Conservation (phyloP, 2,113 vertebrate genomes). For the Serranochromis macrocephalus region DNA sequence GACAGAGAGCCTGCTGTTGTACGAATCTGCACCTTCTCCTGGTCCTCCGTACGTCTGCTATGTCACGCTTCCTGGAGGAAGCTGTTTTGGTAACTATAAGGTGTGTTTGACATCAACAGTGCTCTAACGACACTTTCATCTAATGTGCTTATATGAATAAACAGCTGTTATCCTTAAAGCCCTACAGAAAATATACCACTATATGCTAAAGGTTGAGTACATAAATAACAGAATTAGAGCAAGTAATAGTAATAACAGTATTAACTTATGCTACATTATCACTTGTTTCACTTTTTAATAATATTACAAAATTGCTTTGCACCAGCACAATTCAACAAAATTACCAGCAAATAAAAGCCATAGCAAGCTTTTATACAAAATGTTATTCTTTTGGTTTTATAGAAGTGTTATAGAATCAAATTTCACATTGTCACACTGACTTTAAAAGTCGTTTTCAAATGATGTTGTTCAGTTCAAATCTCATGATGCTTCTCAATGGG, state of each 20-base stretch:
- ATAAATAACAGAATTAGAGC: neutral
- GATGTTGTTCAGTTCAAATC: conserved; percentile 16
- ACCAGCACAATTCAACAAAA: neutral
- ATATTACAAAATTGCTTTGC: neutral
- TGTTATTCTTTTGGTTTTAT: neutral
- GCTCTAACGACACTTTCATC: neutral
- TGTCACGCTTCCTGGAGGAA: conserved; percentile 85
- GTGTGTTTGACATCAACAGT: conserved; percentile 47
- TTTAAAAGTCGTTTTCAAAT: neutral
- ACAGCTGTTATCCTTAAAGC: neutral
- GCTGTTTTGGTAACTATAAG: conserved; percentile 89
- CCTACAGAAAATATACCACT: neutral
- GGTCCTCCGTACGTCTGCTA: conserved; percentile 81
- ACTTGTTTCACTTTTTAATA: neutral
- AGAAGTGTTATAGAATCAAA: neutral
- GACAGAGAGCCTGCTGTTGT: conserved; percentile 70
- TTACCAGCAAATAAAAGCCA: neutral
- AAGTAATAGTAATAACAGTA: neutral
- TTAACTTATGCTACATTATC: neutral
- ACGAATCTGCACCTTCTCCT: conserved; percentile 76
- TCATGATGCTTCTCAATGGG: conserved; percentile 15
- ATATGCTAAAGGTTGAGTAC: neutral
- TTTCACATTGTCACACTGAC: neutral
- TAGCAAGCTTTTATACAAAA: neutral
- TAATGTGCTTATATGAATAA: neutral